Evolutionary conservation across 1,140 invertebrate species (phyloP).

Genomic region (Penaeus japonicus): DNA sequence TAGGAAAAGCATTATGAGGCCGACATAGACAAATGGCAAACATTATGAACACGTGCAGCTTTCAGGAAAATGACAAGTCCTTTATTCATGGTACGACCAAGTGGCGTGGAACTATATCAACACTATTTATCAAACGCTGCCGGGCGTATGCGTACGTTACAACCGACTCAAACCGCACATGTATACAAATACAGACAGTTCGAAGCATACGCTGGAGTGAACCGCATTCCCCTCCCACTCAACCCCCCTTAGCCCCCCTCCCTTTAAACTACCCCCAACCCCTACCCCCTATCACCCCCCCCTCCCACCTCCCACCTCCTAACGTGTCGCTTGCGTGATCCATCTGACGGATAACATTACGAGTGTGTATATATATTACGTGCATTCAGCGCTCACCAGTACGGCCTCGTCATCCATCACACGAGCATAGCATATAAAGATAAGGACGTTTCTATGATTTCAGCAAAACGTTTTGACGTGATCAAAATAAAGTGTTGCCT

Average conservation of each 20-base stretch:
- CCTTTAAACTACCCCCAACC: not conserved
- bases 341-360: not conserved
- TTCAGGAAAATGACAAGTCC: conserved; percentile 53
- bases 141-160: not conserved
- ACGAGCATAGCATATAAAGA: conserved; percentile 26
- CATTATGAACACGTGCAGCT: conserved; percentile 53
- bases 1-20: conserved; percentile 43
- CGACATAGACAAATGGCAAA: conserved; percentile 35
- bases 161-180: too few relatives aligned
- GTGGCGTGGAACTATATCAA: conserved; percentile 50
- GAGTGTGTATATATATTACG: not conserved
- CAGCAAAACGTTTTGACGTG: conserved; percentile 59
- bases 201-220: not conserved
- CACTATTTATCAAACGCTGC: conserved; percentile 24
- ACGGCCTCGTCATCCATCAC: conserved; percentile 8
- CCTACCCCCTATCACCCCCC: not conserved
- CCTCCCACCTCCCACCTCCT: not conserved
- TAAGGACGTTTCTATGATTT: conserved; percentile 59
- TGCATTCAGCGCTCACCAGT: not conserved
- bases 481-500: conserved; percentile 60
- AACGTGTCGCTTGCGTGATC: not conserved
- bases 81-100: conserved; percentile 48
- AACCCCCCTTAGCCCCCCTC: not conserved
- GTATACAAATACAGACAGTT: not conserved
- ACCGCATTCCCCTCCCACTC: not conserved